Percentiles rank a stretch among this genome's conserved stretches.
phyloP scores from a whole-genome alignment of 2,113 vertebrate species.

The Ranitomeya imitator region DNA sequence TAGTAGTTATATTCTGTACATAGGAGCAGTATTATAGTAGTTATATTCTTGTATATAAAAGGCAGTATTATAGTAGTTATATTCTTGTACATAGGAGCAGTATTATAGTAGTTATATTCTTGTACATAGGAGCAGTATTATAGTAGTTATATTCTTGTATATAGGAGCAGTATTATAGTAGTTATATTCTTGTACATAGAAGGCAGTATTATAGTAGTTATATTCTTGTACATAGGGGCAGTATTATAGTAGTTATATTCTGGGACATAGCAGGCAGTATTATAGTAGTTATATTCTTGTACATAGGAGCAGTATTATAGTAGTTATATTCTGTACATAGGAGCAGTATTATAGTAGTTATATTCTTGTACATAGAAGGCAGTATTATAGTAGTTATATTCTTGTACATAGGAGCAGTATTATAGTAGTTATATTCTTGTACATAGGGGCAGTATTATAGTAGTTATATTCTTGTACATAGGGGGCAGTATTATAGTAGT shows the following conservation, averaged over 20 bases:
- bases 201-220: too few species aligned
- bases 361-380: neutral
- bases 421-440: neutral
- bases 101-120: neutral
- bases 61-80: too few species aligned
- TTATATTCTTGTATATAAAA: neutral
- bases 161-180: neutral
- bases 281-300: neutral
- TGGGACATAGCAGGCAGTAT: neutral
- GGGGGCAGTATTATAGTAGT: neutral
- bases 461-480: too few species aligned
- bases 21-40: neutral
- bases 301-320: neutral
- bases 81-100: too few species aligned
- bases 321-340: too few species aligned
- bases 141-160: too few species aligned
- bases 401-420: neutral
- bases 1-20: neutral
- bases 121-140: neutral
- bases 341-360: neutral
- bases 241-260: neutral
- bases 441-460: neutral
- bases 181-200: neutral
- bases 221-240: too few species aligned
- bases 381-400: too few species aligned